Conservation (phyloP, 2,113 vertebrate species). For the Urocolius indicus region DNA sequence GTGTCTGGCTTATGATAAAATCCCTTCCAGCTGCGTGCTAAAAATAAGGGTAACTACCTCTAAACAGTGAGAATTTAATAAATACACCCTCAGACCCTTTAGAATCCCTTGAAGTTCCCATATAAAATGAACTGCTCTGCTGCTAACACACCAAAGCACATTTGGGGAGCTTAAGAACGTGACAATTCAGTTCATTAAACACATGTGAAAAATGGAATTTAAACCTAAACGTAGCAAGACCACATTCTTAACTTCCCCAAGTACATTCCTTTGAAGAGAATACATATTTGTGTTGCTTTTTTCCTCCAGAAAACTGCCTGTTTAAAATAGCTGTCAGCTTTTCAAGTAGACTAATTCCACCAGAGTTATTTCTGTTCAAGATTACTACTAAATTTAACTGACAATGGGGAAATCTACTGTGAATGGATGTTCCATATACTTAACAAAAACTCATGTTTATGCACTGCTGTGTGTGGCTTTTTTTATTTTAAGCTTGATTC, state of each 20-base stretch:
- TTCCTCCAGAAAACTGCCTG: not conserved
- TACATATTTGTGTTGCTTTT: not conserved
- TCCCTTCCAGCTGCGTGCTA: not conserved
- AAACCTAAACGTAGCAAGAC: not conserved
- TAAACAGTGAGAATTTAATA: not conserved
- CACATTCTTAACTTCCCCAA: not conserved
- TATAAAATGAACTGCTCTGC: not conserved
- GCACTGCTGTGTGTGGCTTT: not conserved
- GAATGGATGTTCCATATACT: not conserved
- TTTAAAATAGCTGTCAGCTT: conserved; percentile 35
- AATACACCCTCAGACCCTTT: not conserved
- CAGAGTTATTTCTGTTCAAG: not conserved
- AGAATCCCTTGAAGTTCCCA: not conserved
- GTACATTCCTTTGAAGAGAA: not conserved
- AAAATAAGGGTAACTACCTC: not conserved
- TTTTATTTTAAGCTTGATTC: not conserved
- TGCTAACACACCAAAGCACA: not conserved
- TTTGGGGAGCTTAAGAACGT: not conserved
- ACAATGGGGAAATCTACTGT: conserved; percentile 1
- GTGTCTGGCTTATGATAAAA: not conserved
- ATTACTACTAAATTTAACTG: not conserved
- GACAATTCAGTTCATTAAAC: not conserved
- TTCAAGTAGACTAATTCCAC: conserved; percentile 1
- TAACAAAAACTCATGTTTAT: not conserved
- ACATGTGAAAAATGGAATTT: not conserved